Percentiles rank a stretch among this genome's conserved stretches.
Evolutionary conservation across 1,140 invertebrate genomes (phyloP).

Genomic region (Bombus balteatus): DNA sequence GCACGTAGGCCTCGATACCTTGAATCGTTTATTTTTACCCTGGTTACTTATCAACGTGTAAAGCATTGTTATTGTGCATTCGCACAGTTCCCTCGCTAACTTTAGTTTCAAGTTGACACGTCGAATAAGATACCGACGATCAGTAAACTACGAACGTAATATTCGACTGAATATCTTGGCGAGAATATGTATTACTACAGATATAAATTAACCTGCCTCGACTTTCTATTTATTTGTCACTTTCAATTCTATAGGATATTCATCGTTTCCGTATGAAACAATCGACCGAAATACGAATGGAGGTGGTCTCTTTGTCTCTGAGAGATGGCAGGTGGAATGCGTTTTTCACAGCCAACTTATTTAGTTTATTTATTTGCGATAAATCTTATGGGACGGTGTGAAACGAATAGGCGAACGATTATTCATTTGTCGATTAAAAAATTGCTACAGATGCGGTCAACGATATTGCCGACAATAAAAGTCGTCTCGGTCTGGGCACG

Average conservation of each 20-base stretch:
- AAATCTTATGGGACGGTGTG: neutral
- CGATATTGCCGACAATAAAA: constrained; percentile 49
- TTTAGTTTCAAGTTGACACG: neutral
- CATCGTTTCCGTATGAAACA: neutral
- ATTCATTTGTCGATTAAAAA: constrained; percentile 37
- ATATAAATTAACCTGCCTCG: neutral
- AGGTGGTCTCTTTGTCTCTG: neutral
- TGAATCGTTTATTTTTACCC: neutral
- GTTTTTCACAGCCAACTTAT: neutral
- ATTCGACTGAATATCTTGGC: neutral
- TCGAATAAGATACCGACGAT: neutral
- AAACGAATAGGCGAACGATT: constrained; percentile 23
- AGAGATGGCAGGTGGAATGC: neutral
- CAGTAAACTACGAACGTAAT: too few relatives aligned
- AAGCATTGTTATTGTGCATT: neutral
- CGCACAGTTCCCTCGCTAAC: neutral
- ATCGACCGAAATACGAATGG: neutral
- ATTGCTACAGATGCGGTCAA: constrained; percentile 18
- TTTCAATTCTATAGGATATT: neutral
- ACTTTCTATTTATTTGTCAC: constrained; percentile 1
- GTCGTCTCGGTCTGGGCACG: constrained; percentile 37
- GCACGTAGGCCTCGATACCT: neutral
- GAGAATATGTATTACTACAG: neutral
- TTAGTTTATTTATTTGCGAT: neutral
- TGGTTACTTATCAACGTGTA: neutral